Conservation (phyloP, 2,888 invertebrate species). For the Trichopoda pennipes region DNA sequence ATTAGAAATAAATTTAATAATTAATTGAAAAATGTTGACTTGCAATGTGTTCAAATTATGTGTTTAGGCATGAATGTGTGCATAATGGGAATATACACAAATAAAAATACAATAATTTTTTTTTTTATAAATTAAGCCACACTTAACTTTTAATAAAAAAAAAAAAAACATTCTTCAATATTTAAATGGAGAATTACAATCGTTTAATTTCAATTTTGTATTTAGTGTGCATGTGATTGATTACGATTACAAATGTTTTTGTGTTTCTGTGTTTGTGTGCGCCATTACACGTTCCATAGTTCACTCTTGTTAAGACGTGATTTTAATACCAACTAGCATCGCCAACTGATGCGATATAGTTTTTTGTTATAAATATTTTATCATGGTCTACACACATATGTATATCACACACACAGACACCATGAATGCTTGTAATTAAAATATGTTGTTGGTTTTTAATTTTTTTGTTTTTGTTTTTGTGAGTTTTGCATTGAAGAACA, state of each 20-base stretch:
- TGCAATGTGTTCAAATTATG: not conserved
- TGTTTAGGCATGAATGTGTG: not conserved
- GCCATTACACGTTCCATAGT: conserved; percentile 68
- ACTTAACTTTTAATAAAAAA: conserved; percentile 12
- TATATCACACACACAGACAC: not conserved
- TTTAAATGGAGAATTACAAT: conserved; percentile 14
- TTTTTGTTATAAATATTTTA: conserved; percentile 22
- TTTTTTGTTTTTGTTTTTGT: too few species aligned
- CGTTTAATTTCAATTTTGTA: conserved; percentile 46
- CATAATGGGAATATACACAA: not conserved
- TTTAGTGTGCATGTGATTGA: conserved; percentile 8
- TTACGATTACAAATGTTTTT: conserved; percentile 26
- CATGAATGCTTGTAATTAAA: conserved; percentile 29
- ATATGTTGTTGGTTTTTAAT: conserved; percentile 43
- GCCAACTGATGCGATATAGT: conserved; percentile 50
- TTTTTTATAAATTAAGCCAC: not conserved
- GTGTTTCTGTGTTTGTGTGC: conserved; percentile 41
- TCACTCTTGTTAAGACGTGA: conserved; percentile 68
- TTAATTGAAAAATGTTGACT: conserved; percentile 43
- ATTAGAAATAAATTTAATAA: conserved; percentile 40
- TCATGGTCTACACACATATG: not conserved
- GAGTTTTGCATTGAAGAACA: conserved; percentile 38
- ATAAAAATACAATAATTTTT: not conserved
- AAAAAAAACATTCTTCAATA: not conserved
- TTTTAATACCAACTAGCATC: conserved; percentile 58